Conservation (phyloP, 2,888 invertebrate genomes). For the Arctia plantaginis region DNA sequence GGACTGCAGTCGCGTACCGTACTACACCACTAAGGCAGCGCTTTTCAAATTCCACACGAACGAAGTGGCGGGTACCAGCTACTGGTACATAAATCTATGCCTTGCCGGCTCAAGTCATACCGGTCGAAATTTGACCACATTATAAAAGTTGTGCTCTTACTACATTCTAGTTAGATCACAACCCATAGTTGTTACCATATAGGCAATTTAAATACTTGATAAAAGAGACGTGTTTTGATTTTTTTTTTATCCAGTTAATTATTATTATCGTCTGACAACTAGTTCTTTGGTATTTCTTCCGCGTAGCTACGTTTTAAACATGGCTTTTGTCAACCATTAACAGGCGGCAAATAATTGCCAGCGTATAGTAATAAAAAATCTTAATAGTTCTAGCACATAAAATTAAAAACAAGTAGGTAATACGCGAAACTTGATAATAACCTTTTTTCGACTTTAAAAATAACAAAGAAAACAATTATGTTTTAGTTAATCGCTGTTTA, state of each 20-base stretch:
- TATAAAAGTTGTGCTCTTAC: too few relatives aligned
- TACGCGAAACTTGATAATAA: background rate
- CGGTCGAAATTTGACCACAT: too few relatives aligned
- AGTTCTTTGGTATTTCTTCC: background rate
- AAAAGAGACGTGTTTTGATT: background rate
- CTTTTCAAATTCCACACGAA: too few relatives aligned
- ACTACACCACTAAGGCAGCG: too few relatives aligned
- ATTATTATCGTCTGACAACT: background rate
- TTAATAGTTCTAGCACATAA: background rate
- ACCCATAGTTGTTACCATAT: background rate
- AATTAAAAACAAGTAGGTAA: background rate
- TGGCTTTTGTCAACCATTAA: background rate
- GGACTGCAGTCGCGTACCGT: too few relatives aligned
- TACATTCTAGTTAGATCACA: background rate
- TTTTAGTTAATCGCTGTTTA: background rate
- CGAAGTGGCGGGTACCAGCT: too few relatives aligned
- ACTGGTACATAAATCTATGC: too few relatives aligned
- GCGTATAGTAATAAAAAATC: background rate
- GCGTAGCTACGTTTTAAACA: background rate
- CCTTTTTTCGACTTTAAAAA: background rate
- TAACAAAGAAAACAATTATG: background rate
- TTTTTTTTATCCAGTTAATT: background rate
- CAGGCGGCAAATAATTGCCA: background rate
- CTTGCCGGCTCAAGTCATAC: too few relatives aligned
- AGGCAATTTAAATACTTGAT: background rate